Evolutionary conservation across 1,140 invertebrate genomes (phyloP), one percentile per base, ranked within the genome.

Genomic region (Ostrea denselamellosa): DNA sequence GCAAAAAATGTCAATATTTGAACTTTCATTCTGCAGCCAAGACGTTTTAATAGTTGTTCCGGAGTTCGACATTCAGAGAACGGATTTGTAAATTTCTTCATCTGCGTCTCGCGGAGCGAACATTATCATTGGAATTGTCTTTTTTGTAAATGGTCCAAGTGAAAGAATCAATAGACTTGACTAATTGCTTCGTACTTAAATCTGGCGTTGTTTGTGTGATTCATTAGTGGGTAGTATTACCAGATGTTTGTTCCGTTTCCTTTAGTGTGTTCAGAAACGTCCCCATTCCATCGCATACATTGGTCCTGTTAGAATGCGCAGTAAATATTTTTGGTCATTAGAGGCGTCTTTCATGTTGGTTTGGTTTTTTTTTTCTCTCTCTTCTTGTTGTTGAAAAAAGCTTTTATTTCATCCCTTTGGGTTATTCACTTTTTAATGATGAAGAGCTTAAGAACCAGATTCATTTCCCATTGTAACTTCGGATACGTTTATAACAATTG

Each of bases 131-230:
- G 17, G 52, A 52, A 14, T 17, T 83, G 52, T 83, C 34, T 53
- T 51, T 83, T 83, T 22, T 83, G 52, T 22, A 52, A 83, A 83
- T 83, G 68, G 28, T 77, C 68, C 68, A 77, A 77, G 68, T 77
- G 22, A 77, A 77, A 77, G 68, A 77, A 28, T 77, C 68, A 77
- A 77, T 34, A 77, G 68, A 25, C 25, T 77, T 25, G 28, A 77
- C 68, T 77, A 77, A 77, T 77, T 77, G 68, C 68, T 77, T 77
- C 25, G 68, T 25, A 77, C 68, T 77, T 77, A 17, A 28, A 28
- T 77, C 28, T 77, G 68, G 68, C 68, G 22, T 44, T 77, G 68
- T 77, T 77, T 77, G 9, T 22, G 25, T 77, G 25, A 25, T 17
- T 12, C 12, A 77, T 77, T 28, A 34, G 12, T 14, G 22, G 68